These are phyloP conservation scores for Chroicocephalus ridibundus DNA, from an alignment of 2,113 vertebrate species.

Conservation along the genomic window DNA sequence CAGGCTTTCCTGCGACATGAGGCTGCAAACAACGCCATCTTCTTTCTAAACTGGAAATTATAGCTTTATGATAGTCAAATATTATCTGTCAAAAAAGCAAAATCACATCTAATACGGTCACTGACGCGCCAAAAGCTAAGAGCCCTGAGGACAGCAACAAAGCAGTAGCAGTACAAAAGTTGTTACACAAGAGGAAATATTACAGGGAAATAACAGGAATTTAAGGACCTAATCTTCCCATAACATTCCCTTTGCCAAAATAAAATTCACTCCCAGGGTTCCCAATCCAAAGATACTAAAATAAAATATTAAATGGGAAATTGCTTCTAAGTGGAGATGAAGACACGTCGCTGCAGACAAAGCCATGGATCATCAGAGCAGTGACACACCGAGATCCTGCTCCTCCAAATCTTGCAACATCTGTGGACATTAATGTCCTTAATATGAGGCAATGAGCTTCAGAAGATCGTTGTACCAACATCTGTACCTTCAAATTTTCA, in stretches of 20 bases:
- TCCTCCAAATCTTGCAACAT: background rate
- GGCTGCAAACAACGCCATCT: background rate
- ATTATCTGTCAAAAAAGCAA: background rate
- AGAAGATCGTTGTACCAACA: background rate
- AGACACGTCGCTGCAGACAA: background rate
- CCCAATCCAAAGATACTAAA: background rate
- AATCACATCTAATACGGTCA: background rate
- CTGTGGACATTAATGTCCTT: background rate
- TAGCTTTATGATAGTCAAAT: background rate
- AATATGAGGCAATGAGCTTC: background rate
- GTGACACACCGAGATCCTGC: background rate
- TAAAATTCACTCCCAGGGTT: background rate
- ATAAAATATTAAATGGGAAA: background rate
- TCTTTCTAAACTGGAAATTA: background rate
- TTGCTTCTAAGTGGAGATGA: background rate
- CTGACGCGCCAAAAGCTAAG: background rate
- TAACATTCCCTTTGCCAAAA: background rate
- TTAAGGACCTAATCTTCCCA: background rate
- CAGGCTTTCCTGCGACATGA: background rate
- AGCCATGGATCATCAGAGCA: background rate
- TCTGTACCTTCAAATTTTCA: background rate
- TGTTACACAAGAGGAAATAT: background rate
- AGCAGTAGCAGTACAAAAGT: background rate
- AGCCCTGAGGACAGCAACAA: background rate
- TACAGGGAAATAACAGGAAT: background rate